Base-by-base conservation (phyloP, 2,888 invertebrate genomes). In the Selenia dentaria region DNA sequence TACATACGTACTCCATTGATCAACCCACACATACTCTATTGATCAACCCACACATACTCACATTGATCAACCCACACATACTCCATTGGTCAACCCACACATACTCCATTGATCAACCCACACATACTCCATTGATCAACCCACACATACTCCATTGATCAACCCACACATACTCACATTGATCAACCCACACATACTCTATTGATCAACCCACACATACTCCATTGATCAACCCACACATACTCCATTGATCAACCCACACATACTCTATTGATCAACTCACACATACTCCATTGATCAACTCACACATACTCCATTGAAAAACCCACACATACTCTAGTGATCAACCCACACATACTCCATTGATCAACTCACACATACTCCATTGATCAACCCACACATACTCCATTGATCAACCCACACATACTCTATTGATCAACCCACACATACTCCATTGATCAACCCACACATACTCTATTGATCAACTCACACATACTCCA, bases 261-360 rank as follows among this genome's bases (percentile, higher is more conserved):
- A 22, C 8, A 3, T 22, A 22, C 22, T 22, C 6, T 4, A 22
- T 22, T 39, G 51, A 53, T 54, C 45, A 44, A 38, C 36, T 44
- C n/a, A 26, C 8, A 12, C 11, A n/a, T 20, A 14, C n/a, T 8
- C 8, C 8, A 22, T 22, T 6, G 22, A 8, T 22, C 1, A 22
- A 8, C 2, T 8, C 8, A 22, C 2, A 22, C 8, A 3, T 22
- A 22, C 22, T 22, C 6, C 1, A 22, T 22, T 8, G 22, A 22
- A 6, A n/a, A n/a, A n/a, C n/a, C n/a, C n/a, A n/a, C n/a, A n/a
- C n/a, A n/a, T n/a, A n/a, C n/a, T n/a, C n/a, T n/a, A n/a, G n/a
- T 39, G 51, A 53, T 54, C 45, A 44, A 38, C 36, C 47, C n/a
- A 26, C 8, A 12, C 11, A n/a, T 20, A 14, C n/a, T 8, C 8